phyloP scores from a whole-genome alignment of 2,888 invertebrate genomes.

The Chloroclystis v-ata region DNA sequence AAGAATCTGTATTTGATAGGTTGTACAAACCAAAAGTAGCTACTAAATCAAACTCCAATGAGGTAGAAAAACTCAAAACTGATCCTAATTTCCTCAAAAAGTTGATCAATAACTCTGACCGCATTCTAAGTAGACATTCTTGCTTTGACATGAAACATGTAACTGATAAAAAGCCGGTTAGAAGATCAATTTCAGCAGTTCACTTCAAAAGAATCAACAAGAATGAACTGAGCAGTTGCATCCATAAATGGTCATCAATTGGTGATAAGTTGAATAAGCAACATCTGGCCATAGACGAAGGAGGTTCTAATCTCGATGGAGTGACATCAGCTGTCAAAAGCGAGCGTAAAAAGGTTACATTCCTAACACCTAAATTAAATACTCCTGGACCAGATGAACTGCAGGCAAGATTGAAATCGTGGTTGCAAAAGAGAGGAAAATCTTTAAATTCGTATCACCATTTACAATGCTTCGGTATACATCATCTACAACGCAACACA shows the following conservation, averaged over 20 bases:
- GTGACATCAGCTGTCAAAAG: constrained; percentile 61
- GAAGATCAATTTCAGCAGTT: constrained; percentile 70
- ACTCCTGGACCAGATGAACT: constrained; percentile 64
- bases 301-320: constrained; percentile 49
- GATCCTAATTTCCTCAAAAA: constrained; percentile 52
- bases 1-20: constrained; percentile 61
- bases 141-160: constrained; percentile 42
- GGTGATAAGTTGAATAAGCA: constrained; percentile 57
- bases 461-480: constrained; percentile 73
- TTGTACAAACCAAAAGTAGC: constrained; percentile 56
- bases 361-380: constrained; percentile 59
- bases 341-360: constrained; percentile 63
- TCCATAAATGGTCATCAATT: constrained; percentile 65
- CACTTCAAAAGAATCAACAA: constrained; percentile 64
- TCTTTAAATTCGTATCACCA: constrained; percentile 69
- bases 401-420: constrained; percentile 61
- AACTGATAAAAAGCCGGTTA: constrained; percentile 12
- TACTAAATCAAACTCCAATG: constrained; percentile 31
- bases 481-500: constrained; percentile 33
- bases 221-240: constrained; percentile 53
- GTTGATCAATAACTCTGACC: constrained; percentile 41
- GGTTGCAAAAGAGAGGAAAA: constrained; percentile 74
- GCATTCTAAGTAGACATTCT: constrained; percentile 49
- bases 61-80: constrained; percentile 43
- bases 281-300: constrained; percentile 53